Conservation (phyloP, 2,797 vertebrate species). For the Esox lucius region DNA sequence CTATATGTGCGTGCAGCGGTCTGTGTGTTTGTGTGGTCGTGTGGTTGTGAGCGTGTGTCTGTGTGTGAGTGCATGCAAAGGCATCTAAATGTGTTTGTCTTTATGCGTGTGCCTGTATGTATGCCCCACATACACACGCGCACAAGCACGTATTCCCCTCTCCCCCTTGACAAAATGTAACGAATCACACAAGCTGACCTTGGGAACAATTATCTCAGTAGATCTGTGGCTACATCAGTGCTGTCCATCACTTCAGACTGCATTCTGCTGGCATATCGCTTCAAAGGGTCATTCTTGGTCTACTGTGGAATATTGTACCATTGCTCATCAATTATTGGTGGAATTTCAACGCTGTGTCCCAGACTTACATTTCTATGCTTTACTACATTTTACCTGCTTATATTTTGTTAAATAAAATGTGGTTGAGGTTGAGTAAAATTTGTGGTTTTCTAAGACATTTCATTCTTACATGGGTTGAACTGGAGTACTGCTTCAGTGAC, state of each 20-base stretch:
- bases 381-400: constrained; percentile 81
- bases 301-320: constrained; percentile 72
- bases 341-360: constrained; percentile 74
- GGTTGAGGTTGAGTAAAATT: constrained; percentile 75
- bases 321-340: constrained; percentile 72
- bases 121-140: not conserved
- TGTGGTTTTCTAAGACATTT: constrained; percentile 38
- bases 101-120: constrained; percentile 5
- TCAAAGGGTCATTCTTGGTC: constrained; percentile 58
- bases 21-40: not conserved
- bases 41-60: not conserved
- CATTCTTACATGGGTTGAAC: not conserved
- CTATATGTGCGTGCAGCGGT: not conserved
- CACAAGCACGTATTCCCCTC: not conserved
- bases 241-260: constrained; percentile 38
- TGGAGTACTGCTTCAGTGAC: not conserved
- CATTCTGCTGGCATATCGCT: constrained; percentile 36
- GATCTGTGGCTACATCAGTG: constrained; percentile 46
- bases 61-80: not conserved
- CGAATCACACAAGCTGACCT: constrained; percentile 46
- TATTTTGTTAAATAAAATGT: constrained; percentile 84
- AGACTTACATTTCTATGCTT: constrained; percentile 80
- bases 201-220: constrained; percentile 58
- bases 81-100: constrained; percentile 7
- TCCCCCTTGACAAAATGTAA: constrained; percentile 27